phyloP scores from a whole-genome alignment of 2,113 vertebrate species.

The Micronycteris hirsuta region DNA sequence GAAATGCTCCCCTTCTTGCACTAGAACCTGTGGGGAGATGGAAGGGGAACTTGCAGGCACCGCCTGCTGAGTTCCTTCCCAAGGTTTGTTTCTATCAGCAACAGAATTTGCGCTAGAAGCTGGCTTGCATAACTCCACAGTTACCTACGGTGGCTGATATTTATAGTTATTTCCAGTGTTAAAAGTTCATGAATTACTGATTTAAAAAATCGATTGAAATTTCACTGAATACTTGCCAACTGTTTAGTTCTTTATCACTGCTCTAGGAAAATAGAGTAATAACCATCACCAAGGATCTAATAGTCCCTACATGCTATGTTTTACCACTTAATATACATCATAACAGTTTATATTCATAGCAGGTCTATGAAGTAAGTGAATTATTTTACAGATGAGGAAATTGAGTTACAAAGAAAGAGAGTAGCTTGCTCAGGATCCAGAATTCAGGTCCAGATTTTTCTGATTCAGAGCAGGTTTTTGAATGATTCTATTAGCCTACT shows the following conservation, averaged over 20 bases:
- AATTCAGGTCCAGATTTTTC: neutral
- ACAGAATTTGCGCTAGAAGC: neutral
- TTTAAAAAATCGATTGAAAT: neutral
- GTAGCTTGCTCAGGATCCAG: neutral
- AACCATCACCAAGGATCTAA: neutral
- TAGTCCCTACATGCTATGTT: neutral
- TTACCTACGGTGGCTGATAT: neutral
- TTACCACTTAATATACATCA: neutral
- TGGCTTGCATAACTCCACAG: neutral
- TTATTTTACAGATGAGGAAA: neutral
- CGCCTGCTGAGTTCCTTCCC: neutral
- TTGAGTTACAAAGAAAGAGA: neutral
- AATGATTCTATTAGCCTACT: neutral
- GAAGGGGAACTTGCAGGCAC: neutral
- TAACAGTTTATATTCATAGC: neutral
- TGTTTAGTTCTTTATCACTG: neutral
- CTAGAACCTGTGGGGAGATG: neutral
- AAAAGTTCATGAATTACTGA: neutral
- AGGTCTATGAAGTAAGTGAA: neutral
- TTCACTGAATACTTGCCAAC: neutral
- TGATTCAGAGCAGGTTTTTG: neutral
- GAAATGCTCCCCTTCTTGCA: neutral
- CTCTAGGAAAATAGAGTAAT: neutral
- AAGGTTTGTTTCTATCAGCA: too few species aligned
- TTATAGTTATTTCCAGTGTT: neutral